Conservation (phyloP, 2,888 invertebrate species). For the Celastrina argiolus region DNA sequence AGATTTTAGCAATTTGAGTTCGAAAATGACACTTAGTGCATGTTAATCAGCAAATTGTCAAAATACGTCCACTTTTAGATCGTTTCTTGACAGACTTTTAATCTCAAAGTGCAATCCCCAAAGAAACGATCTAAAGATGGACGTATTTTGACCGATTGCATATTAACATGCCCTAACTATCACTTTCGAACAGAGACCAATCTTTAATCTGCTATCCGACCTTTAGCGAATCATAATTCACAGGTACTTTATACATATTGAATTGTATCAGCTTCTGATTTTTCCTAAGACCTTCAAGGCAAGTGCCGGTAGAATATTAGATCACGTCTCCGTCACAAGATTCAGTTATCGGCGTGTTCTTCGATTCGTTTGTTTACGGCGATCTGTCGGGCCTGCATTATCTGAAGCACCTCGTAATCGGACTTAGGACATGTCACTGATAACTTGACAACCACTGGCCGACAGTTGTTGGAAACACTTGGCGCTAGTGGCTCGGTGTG, state of each 20-base stretch:
- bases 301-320: not conserved
- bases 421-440: slow-evolving; percentile 38
- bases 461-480: not conserved
- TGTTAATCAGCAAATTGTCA: too few relatives aligned
- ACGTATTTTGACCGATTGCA: too few relatives aligned
- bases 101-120: too few relatives aligned
- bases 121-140: too few relatives aligned
- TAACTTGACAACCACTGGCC: slow-evolving; percentile 23
- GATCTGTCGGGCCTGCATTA: slow-evolving; percentile 36
- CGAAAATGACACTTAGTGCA: too few relatives aligned
- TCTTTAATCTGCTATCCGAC: too few relatives aligned
- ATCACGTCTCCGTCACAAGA: slow-evolving; percentile 14
- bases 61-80: too few relatives aligned
- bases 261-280: not conserved
- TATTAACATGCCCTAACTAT: too few relatives aligned
- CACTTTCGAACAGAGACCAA: too few relatives aligned
- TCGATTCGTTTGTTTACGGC: slow-evolving; percentile 1
- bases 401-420: slow-evolving; percentile 54
- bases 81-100: too few relatives aligned
- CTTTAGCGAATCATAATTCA: too few relatives aligned
- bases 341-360: slow-evolving; percentile 6
- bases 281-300: slow-evolving; percentile 8
- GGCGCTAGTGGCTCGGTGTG: not conserved
- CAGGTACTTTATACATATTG: not conserved
- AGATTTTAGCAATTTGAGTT: too few relatives aligned